Base-by-base conservation (phyloP, 1,140 invertebrate species). In the Apis dorsata region DNA sequence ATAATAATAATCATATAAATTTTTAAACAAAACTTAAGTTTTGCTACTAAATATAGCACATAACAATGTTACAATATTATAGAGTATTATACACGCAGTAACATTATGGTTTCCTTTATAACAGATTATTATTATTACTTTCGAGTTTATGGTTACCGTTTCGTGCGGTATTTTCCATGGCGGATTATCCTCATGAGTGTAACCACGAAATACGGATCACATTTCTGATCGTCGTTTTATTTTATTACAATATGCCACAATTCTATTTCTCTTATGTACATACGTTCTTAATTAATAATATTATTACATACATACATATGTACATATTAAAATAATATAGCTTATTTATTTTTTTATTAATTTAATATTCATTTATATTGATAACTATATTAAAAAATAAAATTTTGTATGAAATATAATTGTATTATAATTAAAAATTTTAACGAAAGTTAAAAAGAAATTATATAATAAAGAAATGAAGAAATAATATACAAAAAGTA, bases 81-180 rank as follows among this genome's bases (percentile, higher is more conserved):
- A 57, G 4, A 21, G 24, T 2, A 73, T 51, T 69, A n/a, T 49
- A 75, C 15, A n/a, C 7, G 19, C 10, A n/a, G 44, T n/a, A 51
- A n/a, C 44, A 19, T 70, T 70, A 59, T 28, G 77, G 66, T 17
- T 60, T 70, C 77, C 60, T 70, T 60, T 79, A 70, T 34, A 44
- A 15, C 34, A 51, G 15, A 60, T 49, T 70, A 70, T 69, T 57
- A 59, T 69, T 79, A 79, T 62, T 24, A 62, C 28, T 53, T 19
- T 59, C 15, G 55, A 49, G 65, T 79, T 79, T 79, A 79, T 79
- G 76, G 55, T 70, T 79, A 79, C 55, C 4, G 11, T 24, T 63
- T 63, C 44, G 49, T 53, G 21, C 49, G 19, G 11, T 57, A 4
- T 69, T 79, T 79, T 70, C 53, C 19, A 77, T 62, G 34, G 55